Conservation (phyloP, 2,888 invertebrate genomes). For the Stenolophus ochropezus region DNA sequence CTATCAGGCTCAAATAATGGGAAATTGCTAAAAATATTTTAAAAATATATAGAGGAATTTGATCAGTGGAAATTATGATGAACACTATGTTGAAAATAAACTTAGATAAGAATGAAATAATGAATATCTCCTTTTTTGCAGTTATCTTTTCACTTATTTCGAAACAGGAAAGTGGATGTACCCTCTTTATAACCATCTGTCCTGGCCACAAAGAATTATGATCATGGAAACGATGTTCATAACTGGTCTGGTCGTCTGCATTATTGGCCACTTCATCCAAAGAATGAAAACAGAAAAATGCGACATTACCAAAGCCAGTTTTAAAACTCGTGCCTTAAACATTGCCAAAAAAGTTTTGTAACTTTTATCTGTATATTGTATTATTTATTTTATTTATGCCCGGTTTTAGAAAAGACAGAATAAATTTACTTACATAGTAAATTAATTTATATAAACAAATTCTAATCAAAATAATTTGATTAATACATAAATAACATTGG, state of each 20-base stretch:
- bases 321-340: constrained; percentile 48
- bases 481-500: too few relatives aligned
- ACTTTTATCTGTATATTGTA: not conserved
- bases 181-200: constrained; percentile 65
- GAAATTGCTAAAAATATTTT: not conserved
- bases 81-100: not conserved
- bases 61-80: too few relatives aligned
- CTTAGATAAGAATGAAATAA: not conserved
- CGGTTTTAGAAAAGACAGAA: too few relatives aligned
- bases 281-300: constrained; percentile 50
- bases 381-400: constrained; percentile 41
- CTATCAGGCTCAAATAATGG: too few relatives aligned
- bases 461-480: too few relatives aligned
- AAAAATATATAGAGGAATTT: not conserved
- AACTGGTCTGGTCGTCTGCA: constrained; percentile 27
- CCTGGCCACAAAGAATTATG: constrained; percentile 63
- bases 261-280: constrained; percentile 55
- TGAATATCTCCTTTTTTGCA: constrained; percentile 62
- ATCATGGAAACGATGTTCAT: constrained; percentile 51
- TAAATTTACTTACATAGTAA: too few relatives aligned
- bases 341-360: constrained; percentile 48
- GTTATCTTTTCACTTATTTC: constrained; percentile 66
- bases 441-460: too few relatives aligned
- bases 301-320: constrained; percentile 22
- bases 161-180: constrained; percentile 67